Percentiles rank a stretch among this genome's conserved stretches.
Conservation (phyloP, 2,113 vertebrate genomes). For the Corythaixoides concolor region DNA sequence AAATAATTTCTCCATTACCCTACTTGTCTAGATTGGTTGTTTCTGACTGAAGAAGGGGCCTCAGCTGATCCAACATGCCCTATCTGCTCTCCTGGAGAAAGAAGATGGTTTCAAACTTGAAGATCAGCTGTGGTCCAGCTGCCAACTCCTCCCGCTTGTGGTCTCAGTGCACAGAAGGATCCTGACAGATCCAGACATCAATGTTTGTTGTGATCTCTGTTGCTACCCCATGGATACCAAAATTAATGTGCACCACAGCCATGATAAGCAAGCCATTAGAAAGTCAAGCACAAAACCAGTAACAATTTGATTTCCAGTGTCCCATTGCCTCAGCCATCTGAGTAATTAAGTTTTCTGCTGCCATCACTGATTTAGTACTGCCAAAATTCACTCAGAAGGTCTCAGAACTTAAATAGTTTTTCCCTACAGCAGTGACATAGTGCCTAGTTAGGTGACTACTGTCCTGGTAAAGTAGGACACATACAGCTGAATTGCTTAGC, state of each 20-base stretch:
- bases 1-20: background rate
- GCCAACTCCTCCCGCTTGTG: background rate
- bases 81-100: background rate
- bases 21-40: background rate
- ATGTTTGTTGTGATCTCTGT: background rate
- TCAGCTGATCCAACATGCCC: background rate
- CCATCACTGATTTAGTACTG: background rate
- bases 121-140: background rate
- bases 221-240: background rate
- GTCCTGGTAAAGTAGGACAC: background rate
- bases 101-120: background rate
- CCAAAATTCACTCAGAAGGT: background rate
- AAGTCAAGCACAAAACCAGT: background rate
- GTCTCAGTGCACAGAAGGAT: background rate
- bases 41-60: background rate
- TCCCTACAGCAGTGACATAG: background rate
- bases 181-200: background rate
- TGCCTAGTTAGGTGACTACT: background rate
- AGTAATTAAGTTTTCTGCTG: background rate
- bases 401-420: background rate
- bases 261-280: background rate
- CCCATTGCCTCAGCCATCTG: background rate
- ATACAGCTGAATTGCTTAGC: background rate
- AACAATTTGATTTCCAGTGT: background rate
- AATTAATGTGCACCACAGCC: background rate